phyloP scores from a whole-genome alignment of 2,888 invertebrate genomes.

The Andrena camellia region DNA sequence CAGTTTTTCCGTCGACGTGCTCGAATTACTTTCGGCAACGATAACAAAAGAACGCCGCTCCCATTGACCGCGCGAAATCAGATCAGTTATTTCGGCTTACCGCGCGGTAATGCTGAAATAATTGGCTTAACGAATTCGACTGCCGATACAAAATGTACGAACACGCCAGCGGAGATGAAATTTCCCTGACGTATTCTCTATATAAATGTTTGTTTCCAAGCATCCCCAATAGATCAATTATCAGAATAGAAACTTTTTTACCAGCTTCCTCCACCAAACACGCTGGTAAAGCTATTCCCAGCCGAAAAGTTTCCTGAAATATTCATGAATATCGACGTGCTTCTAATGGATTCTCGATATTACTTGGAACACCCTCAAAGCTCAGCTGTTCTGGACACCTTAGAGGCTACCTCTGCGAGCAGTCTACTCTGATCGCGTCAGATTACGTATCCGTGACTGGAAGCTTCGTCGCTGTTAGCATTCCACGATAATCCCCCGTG shows the following conservation, averaged over 20 bases:
- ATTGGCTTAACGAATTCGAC: background rate
- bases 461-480: background rate
- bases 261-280: too few relatives aligned
- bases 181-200: background rate
- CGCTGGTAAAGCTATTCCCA: background rate
- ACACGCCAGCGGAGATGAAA: background rate
- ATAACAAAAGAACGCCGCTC: background rate
- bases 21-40: conserved; percentile 30
- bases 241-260: background rate
- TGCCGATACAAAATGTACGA: background rate
- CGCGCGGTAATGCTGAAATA: background rate
- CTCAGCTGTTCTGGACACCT: too few relatives aligned
- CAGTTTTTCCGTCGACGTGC: conserved; percentile 30
- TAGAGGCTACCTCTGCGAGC: too few relatives aligned
- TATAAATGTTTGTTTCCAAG: too few relatives aligned
- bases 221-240: background rate
- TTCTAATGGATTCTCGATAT: background rate
- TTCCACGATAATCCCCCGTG: too few relatives aligned
- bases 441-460: too few relatives aligned
- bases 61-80: conserved; percentile 1
- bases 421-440: too few relatives aligned
- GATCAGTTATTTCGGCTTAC: conserved; percentile 11
- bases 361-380: background rate
- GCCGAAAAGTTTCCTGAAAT: background rate
- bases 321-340: background rate